Conservation (phyloP, 2,113 vertebrate genomes). For the Hydrochoerus hydrochaeris region DNA sequence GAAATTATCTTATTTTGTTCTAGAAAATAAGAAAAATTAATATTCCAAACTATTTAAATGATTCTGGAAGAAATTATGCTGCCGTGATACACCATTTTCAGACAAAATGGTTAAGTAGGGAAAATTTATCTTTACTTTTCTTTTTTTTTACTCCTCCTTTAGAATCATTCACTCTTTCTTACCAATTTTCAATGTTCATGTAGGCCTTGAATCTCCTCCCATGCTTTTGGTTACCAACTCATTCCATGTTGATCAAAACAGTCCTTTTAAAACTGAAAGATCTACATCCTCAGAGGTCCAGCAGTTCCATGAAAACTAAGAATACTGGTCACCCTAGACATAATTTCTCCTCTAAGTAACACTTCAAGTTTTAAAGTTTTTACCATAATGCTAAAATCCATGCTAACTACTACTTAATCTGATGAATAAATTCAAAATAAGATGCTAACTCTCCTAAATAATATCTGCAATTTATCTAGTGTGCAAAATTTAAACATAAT, state of each 20-base stretch:
- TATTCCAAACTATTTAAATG: not conserved
- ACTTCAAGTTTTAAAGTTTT: not conserved
- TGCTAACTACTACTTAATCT: not conserved
- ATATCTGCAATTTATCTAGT: not conserved
- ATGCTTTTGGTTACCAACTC: not conserved
- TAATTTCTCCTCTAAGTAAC: not conserved
- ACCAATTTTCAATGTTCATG: not conserved
- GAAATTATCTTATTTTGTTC: slow-evolving; percentile 11
- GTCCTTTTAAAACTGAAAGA: not conserved
- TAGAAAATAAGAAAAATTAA: slow-evolving; percentile 15
- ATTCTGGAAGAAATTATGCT: not conserved
- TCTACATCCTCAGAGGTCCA: not conserved
- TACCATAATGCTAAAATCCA: slow-evolving; percentile 6
- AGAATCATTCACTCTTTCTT: not conserved
- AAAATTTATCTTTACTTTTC: not conserved
- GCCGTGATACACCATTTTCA: not conserved
- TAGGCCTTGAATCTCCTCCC: not conserved
- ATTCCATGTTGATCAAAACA: not conserved
- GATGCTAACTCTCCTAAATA: not conserved
- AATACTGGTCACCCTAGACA: not conserved
- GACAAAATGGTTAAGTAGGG: not conserved
- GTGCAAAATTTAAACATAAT: not conserved
- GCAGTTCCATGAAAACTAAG: not conserved
- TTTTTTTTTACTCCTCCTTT: not conserved
- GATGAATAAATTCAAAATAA: slow-evolving; percentile 33